These are phyloP conservation scores for Gallinago stenura DNA, from an alignment of 2,797 vertebrate genomes.

Conservation along the genomic window DNA sequence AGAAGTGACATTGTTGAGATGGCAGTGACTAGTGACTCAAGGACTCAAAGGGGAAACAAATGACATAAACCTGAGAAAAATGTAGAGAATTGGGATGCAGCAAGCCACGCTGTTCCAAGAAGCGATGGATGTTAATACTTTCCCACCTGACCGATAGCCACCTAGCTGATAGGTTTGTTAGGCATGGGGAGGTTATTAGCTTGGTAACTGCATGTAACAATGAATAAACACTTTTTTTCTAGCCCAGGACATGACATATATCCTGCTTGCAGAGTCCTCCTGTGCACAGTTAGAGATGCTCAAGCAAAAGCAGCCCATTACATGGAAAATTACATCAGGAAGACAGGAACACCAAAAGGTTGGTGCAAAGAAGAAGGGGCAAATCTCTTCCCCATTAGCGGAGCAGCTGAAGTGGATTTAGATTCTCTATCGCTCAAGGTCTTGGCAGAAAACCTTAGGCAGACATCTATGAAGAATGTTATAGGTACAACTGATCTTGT, in stretches of 20 bases:
- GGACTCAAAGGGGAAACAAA: background rate
- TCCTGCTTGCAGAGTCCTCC: background rate
- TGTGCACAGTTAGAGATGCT: background rate
- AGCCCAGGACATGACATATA: background rate
- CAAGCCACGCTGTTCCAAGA: background rate
- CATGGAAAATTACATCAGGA: background rate
- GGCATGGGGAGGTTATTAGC: background rate
- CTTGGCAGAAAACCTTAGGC: background rate
- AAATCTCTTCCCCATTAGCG: background rate
- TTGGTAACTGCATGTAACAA: background rate
- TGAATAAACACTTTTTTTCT: background rate
- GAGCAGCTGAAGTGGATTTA: background rate
- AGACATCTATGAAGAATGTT: background rate
- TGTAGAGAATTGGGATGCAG: background rate
- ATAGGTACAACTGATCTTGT: background rate
- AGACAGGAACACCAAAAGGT: fast-evolving
- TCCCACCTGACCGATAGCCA: background rate
- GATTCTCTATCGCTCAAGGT: background rate
- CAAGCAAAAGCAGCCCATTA: background rate
- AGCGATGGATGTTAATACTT: background rate
- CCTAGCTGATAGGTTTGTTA: background rate
- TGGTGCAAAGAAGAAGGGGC: background rate
- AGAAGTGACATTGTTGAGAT: background rate
- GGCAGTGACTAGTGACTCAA: background rate
- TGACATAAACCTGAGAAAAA: background rate